A percentile compares a stretch with the other conserved stretches of the same genome.
These are phyloP conservation scores for Drosophila tropicalis DNA, from an alignment of 1,140 invertebrate species.

Conservation along the genomic window DNA sequence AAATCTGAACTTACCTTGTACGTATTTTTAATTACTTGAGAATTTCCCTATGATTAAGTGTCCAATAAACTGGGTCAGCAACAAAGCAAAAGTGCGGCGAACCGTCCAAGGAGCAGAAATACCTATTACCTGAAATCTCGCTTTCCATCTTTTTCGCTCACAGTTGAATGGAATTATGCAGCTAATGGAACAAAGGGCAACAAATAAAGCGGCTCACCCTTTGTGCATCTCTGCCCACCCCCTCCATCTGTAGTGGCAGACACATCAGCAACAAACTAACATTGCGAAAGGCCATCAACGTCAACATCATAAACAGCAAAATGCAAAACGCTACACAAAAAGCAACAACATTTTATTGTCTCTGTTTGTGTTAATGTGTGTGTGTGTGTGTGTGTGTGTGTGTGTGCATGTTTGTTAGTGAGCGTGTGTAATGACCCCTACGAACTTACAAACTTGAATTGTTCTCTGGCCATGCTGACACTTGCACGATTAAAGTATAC, in stretches of 20 bases:
- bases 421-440: conserved; percentile 19
- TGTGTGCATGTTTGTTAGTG: neutral
- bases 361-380: neutral
- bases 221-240: neutral
- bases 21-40: neutral
- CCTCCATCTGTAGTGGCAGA: neutral
- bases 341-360: conserved; percentile 23
- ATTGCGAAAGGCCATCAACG: conserved; percentile 17
- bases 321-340: conserved; percentile 10
- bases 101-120: neutral
- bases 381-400: neutral
- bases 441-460: conserved; percentile 15
- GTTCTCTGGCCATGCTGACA: conserved; percentile 19
- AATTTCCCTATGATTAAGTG: neutral
- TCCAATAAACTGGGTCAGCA: neutral
- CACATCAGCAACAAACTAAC: conserved; percentile 17
- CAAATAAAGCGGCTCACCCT: conserved; percentile 2
- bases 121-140: neutral
- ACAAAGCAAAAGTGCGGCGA: conserved; percentile 7
- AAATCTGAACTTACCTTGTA: neutral
- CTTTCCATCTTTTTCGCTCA: neutral
- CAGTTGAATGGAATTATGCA: conserved; percentile 10
- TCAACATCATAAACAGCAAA: conserved; percentile 21
- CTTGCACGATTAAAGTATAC: conserved; percentile 10
- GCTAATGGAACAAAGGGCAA: conserved; percentile 10